phyloP scores from a whole-genome alignment of 2,797 vertebrate species.

The Lacerta viridis region DNA sequence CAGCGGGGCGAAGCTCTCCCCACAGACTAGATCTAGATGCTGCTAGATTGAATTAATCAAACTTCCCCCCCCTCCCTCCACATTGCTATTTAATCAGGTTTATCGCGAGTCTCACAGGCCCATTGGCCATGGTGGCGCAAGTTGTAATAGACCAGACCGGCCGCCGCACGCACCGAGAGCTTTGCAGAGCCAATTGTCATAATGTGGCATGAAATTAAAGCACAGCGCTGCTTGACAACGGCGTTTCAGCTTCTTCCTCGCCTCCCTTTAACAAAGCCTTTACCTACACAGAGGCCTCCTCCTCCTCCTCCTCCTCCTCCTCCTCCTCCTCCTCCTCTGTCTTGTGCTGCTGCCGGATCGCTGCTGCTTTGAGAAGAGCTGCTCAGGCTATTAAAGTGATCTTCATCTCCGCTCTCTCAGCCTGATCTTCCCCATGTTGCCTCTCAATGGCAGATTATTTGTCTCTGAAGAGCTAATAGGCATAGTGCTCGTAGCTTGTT shows the following conservation, averaged over 20 bases:
- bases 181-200: constrained; percentile 73
- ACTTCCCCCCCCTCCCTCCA: constrained; percentile 55
- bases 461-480: constrained; percentile 67
- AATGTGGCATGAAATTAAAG: constrained; percentile 83
- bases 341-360: constrained; percentile 63
- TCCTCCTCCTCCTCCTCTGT: constrained; percentile 17
- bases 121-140: constrained; percentile 52
- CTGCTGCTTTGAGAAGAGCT: constrained; percentile 63
- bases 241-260: constrained; percentile 64
- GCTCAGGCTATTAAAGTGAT: constrained; percentile 54
- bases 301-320: constrained; percentile 15
- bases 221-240: constrained; percentile 71
- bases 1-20: constrained; percentile 26
- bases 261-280: constrained; percentile 45
- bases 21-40: constrained; percentile 13
- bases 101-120: constrained; percentile 63
- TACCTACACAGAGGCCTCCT: constrained; percentile 34
- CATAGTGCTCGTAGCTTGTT: constrained; percentile 70
- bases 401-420: constrained; percentile 53
- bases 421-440: constrained; percentile 46
- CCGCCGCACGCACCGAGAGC: constrained; percentile 63
- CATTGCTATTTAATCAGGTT: constrained; percentile 72
- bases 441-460: constrained; percentile 63
- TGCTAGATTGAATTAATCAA: constrained; percentile 68
- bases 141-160: constrained; percentile 64